Percentiles rank a stretch among this genome's conserved stretches.
Conservation (phyloP, 2,113 vertebrate species). For the Crotophaga sulcirostris region DNA sequence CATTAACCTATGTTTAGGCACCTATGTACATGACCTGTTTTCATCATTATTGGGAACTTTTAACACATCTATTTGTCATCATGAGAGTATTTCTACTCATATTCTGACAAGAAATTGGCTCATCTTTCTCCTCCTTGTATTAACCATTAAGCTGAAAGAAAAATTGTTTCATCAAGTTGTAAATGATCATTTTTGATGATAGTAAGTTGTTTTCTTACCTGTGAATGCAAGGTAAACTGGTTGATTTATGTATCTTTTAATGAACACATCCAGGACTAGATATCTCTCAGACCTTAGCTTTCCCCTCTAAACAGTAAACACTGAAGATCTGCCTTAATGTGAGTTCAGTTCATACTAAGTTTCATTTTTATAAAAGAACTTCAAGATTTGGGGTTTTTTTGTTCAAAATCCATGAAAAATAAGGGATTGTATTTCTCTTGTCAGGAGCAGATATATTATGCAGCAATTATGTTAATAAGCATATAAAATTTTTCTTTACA, state of each 20-base stretch:
- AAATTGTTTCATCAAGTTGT: neutral
- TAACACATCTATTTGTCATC: neutral
- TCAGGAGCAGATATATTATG: neutral
- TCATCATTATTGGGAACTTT: neutral
- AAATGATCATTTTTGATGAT: neutral
- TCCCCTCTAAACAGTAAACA: neutral
- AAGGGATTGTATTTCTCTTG: neutral
- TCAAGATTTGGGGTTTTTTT: neutral
- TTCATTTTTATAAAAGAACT: neutral
- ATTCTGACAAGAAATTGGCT: neutral
- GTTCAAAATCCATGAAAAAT: neutral
- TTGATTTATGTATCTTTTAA: neutral
- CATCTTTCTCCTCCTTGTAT: neutral
- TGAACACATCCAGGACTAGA: neutral
- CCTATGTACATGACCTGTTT: neutral
- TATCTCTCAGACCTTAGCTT: neutral
- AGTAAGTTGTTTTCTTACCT: neutral
- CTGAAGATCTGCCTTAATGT: neutral
- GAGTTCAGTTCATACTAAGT: neutral
- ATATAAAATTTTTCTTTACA: neutral
- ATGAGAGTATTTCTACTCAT: neutral
- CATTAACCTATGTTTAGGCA: neutral
- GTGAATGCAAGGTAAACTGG: neutral
- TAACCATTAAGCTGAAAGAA: neutral
- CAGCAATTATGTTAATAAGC: slow-evolving; percentile 10